These are phyloP conservation scores for Gymnopithys bicolor DNA, from an alignment of 2,797 vertebrate genomes.

Conservation along the genomic window DNA sequence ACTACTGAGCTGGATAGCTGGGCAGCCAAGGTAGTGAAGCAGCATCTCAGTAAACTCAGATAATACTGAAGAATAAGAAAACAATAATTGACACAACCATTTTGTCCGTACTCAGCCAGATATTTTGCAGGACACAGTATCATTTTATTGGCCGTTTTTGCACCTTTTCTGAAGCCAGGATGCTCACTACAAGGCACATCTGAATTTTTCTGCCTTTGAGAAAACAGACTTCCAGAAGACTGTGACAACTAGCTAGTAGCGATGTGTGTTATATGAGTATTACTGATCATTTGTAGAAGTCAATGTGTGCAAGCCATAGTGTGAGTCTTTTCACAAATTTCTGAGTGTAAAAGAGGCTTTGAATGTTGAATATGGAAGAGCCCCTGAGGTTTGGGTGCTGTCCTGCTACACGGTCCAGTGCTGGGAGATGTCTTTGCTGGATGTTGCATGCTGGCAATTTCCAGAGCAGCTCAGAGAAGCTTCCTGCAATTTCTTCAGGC, in stretches of 20 bases:
- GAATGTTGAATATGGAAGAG: not conserved
- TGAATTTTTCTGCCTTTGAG: not conserved
- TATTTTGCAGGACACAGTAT: not conserved
- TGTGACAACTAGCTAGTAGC: not conserved
- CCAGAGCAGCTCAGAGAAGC: not conserved
- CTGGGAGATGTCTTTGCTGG: not conserved
- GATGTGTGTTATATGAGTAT: accelerated
- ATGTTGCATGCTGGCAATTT: not conserved
- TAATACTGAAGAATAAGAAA: not conserved
- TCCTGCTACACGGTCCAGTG: not conserved
- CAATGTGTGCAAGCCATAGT: not conserved
- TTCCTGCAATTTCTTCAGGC: not conserved
- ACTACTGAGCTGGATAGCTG: not conserved
- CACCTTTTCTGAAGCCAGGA: not conserved
- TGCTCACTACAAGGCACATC: not conserved
- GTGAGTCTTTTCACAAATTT: not conserved
- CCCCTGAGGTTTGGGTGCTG: not conserved
- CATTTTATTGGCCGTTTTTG: not conserved
- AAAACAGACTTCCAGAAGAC: not conserved
- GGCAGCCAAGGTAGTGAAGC: not conserved
- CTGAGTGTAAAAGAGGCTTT: not conserved
- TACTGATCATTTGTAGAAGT: not conserved
- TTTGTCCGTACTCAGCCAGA: not conserved
- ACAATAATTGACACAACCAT: not conserved
- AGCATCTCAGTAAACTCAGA: not conserved